Conservation (phyloP, 2,113 vertebrate species). For the Planiliza haematocheilus region DNA sequence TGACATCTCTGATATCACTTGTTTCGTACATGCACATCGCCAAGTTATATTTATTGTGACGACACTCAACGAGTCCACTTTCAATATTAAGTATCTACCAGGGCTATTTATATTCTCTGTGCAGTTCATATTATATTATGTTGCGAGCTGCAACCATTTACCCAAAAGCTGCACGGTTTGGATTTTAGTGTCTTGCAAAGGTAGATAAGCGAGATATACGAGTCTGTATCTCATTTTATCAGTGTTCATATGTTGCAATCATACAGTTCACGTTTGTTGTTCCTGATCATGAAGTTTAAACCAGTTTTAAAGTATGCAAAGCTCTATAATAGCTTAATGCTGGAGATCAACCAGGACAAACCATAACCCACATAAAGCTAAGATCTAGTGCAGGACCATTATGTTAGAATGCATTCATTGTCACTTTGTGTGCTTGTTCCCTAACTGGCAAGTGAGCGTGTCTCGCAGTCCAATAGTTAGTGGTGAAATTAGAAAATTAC, state of each 20-base stretch:
- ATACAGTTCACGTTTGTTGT: too few species aligned
- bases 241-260: not conserved
- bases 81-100: slow-evolving; percentile 37
- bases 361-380: too few species aligned
- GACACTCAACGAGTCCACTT: slow-evolving; percentile 1
- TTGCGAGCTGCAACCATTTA: slow-evolving; percentile 36
- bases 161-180: slow-evolving; percentile 9
- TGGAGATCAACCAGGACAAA: too few species aligned
- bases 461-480: too few species aligned
- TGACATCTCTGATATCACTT: not conserved
- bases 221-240: not conserved
- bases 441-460: too few species aligned
- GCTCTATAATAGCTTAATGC: not conserved
- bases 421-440: too few species aligned
- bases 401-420: too few species aligned
- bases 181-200: not conserved
- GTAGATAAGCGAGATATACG: not conserved
- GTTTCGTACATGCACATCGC: not conserved
- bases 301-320: not conserved
- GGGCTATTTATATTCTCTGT: slow-evolving; percentile 65
- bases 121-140: slow-evolving; percentile 8
- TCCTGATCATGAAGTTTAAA: too few species aligned
- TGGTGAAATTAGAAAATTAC: too few species aligned
- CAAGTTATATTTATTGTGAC: not conserved
- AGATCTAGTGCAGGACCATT: too few species aligned